Base-by-base conservation (phyloP, 2,888 invertebrate genomes). In the Disparrhopalites patrizii region DNA sequence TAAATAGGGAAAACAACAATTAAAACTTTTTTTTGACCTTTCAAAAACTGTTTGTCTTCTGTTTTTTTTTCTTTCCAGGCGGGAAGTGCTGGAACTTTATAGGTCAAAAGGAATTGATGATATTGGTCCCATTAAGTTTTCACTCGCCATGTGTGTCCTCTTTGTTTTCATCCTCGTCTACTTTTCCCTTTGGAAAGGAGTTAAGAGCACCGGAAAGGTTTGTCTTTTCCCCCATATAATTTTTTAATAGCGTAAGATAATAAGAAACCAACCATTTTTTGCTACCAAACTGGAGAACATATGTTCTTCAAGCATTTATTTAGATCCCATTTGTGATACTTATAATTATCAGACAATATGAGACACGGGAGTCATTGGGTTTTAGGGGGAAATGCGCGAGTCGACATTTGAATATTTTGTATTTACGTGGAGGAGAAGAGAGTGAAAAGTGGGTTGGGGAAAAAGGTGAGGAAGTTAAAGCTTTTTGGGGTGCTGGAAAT, bases 171-270 rank as follows among this genome's bases (percentile, higher is more conserved):
- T 94, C 36, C 84, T 95, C 72, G 96, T 96, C 73, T 96, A 96
- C 81, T 96, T 96, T 83, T 93, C 94, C 0, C 81, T 97, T 8
- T 96, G 96, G 96, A 96, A 96, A 81, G 96, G 96, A 5, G 91
- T 92, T 4, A 84, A 88, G 70, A 91, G 91, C 78, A 89, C 94
- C 52, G 96, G 96, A 74, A 96, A 96, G 86, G 95, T 91, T n/a
- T n/a, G n/a, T n/a, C n/a, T n/a, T n/a, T n/a, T n/a, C n/a, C n/a
- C n/a, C n/a, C n/a, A n/a, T n/a, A n/a, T n/a, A n/a, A n/a, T n/a
- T n/a, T n/a, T n/a, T n/a, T n/a, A n/a, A n/a, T n/a, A n/a, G n/a
- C n/a, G n/a, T n/a, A n/a, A n/a, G n/a, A n/a, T n/a, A n/a, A n/a
- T n/a, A n/a, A n/a, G n/a, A n/a, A n/a, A n/a, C n/a, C n/a, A n/a